These are phyloP conservation scores for Spea multiplicata DNA, from an alignment of 2,113 vertebrate genomes.

Conservation along the genomic window DNA sequence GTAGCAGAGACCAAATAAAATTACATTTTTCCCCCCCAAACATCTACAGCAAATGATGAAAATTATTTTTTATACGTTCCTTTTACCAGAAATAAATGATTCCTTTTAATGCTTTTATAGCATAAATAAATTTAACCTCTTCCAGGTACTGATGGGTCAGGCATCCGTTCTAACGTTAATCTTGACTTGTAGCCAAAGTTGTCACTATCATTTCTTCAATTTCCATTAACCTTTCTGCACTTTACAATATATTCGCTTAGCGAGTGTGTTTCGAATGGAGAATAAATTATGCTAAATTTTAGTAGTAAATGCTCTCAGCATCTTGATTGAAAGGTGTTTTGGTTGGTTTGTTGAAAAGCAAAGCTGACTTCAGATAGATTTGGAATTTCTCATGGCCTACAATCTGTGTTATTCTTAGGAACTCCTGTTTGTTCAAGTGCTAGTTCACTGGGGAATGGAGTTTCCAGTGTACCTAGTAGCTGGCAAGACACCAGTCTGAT, in stretches of 20 bases:
- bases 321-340: slow-evolving; percentile 22
- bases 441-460: slow-evolving; percentile 35
- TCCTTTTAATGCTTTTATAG: neutral
- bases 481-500: slow-evolving; percentile 25
- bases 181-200: too few relatives aligned
- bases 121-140: neutral
- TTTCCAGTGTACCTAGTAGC: slow-evolving; percentile 47
- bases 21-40: neutral
- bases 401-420: slow-evolving; percentile 39
- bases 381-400: slow-evolving; percentile 27
- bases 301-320: neutral
- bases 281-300: neutral
- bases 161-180: too few relatives aligned
- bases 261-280: neutral
- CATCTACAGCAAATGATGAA: slow-evolving; percentile 6
- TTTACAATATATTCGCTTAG: neutral
- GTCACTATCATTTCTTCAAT: neutral
- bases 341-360: slow-evolving; percentile 17
- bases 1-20: neutral
- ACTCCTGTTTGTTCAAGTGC: slow-evolving; percentile 38
- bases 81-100: slow-evolving; percentile 5
- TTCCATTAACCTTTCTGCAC: neutral
- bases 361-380: slow-evolving; percentile 31
- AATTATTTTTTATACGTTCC: neutral
- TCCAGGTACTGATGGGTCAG: neutral